Percentiles rank a stretch among this genome's conserved stretches.
Conservation (phyloP, 2,113 vertebrate species). For the Stegastes partitus region DNA sequence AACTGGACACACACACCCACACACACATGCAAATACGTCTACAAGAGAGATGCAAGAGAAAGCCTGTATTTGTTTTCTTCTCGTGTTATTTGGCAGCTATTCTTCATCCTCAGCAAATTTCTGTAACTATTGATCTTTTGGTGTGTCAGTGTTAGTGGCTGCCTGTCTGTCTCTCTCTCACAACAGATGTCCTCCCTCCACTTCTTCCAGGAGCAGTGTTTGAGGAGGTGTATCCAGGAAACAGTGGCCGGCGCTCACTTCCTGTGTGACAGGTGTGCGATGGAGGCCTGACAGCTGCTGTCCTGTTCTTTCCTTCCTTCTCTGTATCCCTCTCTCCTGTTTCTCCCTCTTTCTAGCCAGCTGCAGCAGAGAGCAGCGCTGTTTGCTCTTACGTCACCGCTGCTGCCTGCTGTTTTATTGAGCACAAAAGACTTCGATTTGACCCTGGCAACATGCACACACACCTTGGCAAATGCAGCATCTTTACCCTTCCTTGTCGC, state of each 20-base stretch:
- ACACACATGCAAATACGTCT: conserved; percentile 6
- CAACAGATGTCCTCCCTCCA: conserved; percentile 73
- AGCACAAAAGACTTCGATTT: conserved; percentile 82
- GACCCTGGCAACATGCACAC: conserved; percentile 69
- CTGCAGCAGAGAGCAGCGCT: conserved; percentile 81
- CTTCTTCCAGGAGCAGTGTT: conserved; percentile 77
- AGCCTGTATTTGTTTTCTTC: background rate
- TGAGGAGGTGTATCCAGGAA: conserved; percentile 88
- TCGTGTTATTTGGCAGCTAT: conserved; percentile 33
- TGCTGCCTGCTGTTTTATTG: conserved; percentile 82
- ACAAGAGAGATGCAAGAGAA: conserved; percentile 41
- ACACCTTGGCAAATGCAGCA: conserved; percentile 51
- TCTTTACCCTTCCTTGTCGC: conserved; percentile 48
- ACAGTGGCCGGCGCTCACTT: conserved; percentile 82
- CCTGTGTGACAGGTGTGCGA: conserved; percentile 88
- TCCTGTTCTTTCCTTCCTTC: conserved; percentile 73
- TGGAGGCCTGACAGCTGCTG: conserved; percentile 85
- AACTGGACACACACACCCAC: conserved; percentile 27
- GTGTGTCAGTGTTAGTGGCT: conserved; percentile 15
- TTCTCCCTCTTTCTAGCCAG: conserved; percentile 77
- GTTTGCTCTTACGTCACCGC: conserved; percentile 84
- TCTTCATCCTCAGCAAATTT: conserved; percentile 29
- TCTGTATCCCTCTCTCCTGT: conserved; percentile 63
- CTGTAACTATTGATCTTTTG: conserved; percentile 52
- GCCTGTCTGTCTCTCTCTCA: conserved; percentile 35